Evolutionary conservation across 2,888 invertebrate species (phyloP).

Genomic region (Archips xylosteana): DNA sequence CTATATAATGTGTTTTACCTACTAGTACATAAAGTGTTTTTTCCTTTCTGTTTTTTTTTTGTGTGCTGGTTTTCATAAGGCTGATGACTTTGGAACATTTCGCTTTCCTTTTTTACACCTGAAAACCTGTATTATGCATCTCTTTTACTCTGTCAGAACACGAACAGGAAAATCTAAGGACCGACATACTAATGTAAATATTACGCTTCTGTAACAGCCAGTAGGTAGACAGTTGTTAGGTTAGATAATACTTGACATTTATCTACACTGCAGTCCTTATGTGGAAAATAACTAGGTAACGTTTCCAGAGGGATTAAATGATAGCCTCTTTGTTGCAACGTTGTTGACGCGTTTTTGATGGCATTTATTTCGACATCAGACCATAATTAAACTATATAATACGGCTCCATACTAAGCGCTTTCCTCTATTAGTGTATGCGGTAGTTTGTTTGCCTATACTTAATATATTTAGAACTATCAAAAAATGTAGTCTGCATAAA

Average conservation of each 20-base stretch:
- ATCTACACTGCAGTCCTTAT: conserved; percentile 37
- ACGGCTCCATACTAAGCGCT: not conserved
- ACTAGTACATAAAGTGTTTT: too few species aligned
- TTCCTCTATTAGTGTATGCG: not conserved
- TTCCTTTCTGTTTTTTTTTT: too few species aligned
- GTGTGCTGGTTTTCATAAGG: too few species aligned
- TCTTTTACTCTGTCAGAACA: too few species aligned
- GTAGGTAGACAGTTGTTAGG: conserved; percentile 18
- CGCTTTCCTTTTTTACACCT: too few species aligned
- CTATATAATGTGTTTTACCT: too few species aligned
- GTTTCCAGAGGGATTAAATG: conserved; percentile 44
- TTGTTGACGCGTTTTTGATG: not conserved
- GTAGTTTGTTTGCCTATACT: too few species aligned
- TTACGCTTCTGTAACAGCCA: not conserved
- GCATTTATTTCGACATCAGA: not conserved
- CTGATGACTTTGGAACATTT: too few species aligned
- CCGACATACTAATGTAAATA: not conserved
- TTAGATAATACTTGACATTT: conserved; percentile 52
- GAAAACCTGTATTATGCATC: too few species aligned
- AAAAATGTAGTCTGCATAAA: too few species aligned
- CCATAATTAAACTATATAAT: not conserved
- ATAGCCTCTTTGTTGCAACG: conserved; percentile 29
- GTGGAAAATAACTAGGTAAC: conserved; percentile 46
- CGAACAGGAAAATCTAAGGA: too few species aligned
- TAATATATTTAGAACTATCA: too few species aligned